These are phyloP conservation scores for Marronus borbonicus DNA, from an alignment of 2,888 invertebrate species.

Conservation along the genomic window DNA sequence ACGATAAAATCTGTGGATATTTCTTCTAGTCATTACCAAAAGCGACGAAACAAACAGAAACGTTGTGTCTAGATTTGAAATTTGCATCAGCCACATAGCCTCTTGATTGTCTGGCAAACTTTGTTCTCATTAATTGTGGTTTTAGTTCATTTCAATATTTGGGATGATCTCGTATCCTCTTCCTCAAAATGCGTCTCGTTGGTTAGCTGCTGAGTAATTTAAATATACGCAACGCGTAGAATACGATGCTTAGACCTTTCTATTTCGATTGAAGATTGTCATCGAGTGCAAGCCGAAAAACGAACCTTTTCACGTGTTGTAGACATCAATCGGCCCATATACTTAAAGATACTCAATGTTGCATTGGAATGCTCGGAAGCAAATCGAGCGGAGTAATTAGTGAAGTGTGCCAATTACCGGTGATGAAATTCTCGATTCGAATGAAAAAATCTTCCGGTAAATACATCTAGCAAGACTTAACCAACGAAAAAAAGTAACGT, in stretches of 20 bases:
- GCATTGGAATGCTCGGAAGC: slow-evolving; percentile 43
- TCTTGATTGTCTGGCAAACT: too few relatives aligned
- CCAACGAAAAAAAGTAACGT: slow-evolving; percentile 31
- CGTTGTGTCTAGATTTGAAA: too few relatives aligned
- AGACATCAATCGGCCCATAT: slow-evolving; percentile 30
- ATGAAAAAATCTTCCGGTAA: slow-evolving; percentile 55
- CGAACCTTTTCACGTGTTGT: slow-evolving; percentile 42
- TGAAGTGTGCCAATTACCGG: slow-evolving; percentile 55
- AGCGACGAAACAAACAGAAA: too few relatives aligned
- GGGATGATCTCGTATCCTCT: too few relatives aligned
- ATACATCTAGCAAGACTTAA: slow-evolving; percentile 43
- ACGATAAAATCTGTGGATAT: too few relatives aligned
- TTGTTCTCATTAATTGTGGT: too few relatives aligned
- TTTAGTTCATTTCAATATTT: too few relatives aligned
- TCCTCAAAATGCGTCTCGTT: not conserved
- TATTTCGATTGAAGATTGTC: slow-evolving; percentile 36
- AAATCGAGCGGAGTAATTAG: slow-evolving; percentile 50
- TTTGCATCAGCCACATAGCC: too few relatives aligned
- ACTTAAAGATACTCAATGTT: slow-evolving; percentile 47
- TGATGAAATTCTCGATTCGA: slow-evolving; percentile 55
- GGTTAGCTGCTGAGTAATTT: slow-evolving; percentile 45
- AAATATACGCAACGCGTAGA: slow-evolving; percentile 41
- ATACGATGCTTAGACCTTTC: slow-evolving; percentile 35
- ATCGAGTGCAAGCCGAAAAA: slow-evolving; percentile 32
- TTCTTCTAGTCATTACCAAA: too few relatives aligned